A percentile compares a stretch with the other conserved stretches of the same genome.
Conservation (phyloP, 2,888 invertebrate genomes). For the Chymomyza amoena region DNA sequence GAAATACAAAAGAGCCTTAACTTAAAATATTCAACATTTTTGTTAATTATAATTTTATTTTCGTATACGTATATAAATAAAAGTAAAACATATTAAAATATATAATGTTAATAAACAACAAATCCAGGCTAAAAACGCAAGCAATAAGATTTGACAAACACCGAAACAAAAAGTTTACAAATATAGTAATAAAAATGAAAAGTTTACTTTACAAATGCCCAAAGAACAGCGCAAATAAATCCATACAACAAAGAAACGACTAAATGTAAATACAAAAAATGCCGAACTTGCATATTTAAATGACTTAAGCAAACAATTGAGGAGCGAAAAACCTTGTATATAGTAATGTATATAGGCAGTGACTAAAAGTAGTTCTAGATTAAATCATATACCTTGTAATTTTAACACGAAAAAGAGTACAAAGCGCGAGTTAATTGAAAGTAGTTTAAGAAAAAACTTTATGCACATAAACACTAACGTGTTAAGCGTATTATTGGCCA, state of each 20-base stretch:
- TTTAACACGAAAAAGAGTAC: conserved; percentile 60
- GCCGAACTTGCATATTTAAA: no score
- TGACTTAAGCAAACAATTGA: no score
- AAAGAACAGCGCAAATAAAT: conserved; percentile 8
- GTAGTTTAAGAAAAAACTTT: conserved; percentile 33
- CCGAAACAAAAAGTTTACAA: background rate
- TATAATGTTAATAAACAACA: conserved; percentile 25
- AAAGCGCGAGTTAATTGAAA: conserved; percentile 63
- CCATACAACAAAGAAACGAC: conserved; percentile 12
- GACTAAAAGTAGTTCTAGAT: background rate
- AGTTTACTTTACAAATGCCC: conserved; percentile 14
- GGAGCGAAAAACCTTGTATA: background rate
- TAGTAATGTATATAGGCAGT: background rate
- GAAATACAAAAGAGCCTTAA: background rate
- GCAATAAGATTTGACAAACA: conserved; percentile 55
- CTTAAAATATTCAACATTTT: background rate
- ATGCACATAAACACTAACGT: conserved; percentile 24
- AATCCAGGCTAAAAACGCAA: conserved; percentile 54
- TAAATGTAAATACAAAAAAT: conserved; percentile 31
- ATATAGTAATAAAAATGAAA: conserved; percentile 11
- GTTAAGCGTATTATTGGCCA: background rate
- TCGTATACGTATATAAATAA: conserved; percentile 10
- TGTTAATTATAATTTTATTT: background rate
- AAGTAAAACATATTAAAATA: conserved; percentile 29
- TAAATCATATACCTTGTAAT: conserved; percentile 37